Percentiles rank a stretch among this genome's conserved stretches.
Evolutionary conservation across 2,888 invertebrate species (phyloP).

Genomic region (Agrotis puta): DNA sequence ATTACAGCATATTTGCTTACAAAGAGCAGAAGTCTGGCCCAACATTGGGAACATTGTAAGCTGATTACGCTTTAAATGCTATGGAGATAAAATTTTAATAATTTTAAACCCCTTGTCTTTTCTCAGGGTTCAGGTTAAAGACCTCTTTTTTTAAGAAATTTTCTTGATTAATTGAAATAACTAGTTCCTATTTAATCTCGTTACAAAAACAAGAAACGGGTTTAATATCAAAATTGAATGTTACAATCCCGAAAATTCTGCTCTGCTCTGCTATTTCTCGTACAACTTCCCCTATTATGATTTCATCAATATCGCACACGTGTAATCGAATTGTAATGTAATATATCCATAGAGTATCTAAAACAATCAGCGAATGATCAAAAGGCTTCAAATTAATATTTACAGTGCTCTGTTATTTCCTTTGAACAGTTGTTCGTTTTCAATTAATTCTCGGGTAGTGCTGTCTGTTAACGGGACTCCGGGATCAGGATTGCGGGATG

Average conservation of each 20-base stretch:
- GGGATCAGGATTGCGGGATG: conserved; percentile 33
- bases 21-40: too few species aligned
- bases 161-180: background rate
- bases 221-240: conserved; percentile 9
- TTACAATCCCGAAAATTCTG: background rate
- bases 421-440: conserved; percentile 57
- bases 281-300: conserved; percentile 35
- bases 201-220: conserved; percentile 1
- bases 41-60: background rate
- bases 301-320: conserved; percentile 51
- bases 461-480: conserved; percentile 22
- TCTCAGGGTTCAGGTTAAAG: background rate
- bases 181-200: conserved; percentile 11
- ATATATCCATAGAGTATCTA: conserved; percentile 40
- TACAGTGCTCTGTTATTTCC: conserved; percentile 53
- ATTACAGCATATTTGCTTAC: background rate
- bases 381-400: conserved; percentile 60
- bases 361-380: conserved; percentile 60
- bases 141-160: background rate
- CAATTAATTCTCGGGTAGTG: conserved; percentile 60
- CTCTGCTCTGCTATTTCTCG: background rate
- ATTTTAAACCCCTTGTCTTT: background rate
- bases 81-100: background rate
- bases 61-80: background rate
- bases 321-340: conserved; percentile 50